A percentile compares a stretch with the other conserved stretches of the same genome.
Conservation (phyloP, 2,113 vertebrate genomes). For the Mustela nigripes region DNA sequence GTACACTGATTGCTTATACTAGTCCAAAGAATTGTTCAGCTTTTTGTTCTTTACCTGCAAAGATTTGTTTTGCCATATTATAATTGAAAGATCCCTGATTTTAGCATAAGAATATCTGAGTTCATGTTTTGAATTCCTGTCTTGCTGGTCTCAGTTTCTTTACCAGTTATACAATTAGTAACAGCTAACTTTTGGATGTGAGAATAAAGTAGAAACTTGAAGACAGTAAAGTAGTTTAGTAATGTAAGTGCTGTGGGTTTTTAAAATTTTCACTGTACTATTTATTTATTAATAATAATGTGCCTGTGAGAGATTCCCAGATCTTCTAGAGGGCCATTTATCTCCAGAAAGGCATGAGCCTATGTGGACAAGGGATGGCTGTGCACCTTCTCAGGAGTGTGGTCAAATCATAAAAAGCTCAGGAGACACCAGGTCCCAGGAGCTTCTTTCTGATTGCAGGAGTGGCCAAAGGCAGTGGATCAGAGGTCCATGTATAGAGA, state of each 20-base stretch:
- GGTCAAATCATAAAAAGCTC: not conserved
- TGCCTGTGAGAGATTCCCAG: not conserved
- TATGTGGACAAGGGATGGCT: not conserved
- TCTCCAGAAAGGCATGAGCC: not conserved
- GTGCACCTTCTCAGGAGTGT: not conserved
- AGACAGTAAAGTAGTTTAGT: not conserved
- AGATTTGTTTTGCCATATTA: not conserved
- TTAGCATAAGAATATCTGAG: not conserved
- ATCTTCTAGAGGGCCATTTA: not conserved
- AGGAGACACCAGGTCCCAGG: not conserved
- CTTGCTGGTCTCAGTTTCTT: not conserved
- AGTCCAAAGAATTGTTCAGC: not conserved
- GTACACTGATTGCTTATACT: not conserved
- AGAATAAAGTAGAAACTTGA: not conserved
- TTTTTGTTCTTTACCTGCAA: conserved; percentile 6
- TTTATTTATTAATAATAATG: not conserved
- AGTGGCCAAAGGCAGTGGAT: not conserved
- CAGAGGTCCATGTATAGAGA: not conserved
- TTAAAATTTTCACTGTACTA: not conserved
- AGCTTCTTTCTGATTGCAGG: not conserved
- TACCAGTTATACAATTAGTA: not conserved
- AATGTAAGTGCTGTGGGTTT: not conserved
- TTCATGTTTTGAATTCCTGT: not conserved
- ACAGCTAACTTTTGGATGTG: not conserved
- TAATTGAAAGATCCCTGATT: not conserved